Evolutionary conservation across 2,888 invertebrate genomes (phyloP).

Genomic region (Tachina lurida): DNA sequence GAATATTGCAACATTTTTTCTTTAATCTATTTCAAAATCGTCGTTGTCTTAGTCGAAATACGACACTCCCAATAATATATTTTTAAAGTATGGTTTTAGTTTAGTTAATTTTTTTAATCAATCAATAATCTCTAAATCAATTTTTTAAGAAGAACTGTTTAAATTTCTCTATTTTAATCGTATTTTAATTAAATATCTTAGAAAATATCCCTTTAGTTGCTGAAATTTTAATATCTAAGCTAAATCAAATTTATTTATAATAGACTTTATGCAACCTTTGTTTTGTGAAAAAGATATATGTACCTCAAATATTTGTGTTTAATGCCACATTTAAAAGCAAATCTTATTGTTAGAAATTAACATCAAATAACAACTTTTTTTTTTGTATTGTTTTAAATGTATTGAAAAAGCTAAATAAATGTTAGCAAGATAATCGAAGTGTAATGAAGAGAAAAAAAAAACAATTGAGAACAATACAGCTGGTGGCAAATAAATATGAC

Average conservation of each 20-base stretch:
- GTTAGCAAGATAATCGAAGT: neutral
- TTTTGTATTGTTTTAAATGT: neutral
- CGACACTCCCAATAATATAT: no score
- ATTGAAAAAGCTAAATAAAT: neutral
- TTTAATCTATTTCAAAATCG: no score
- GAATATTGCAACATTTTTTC: no score
- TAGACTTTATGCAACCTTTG: neutral
- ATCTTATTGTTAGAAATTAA: conserved; percentile 1
- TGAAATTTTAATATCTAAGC: neutral
- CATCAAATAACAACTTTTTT: neutral
- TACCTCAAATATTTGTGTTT: conserved; percentile 5
- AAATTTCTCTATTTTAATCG: neutral
- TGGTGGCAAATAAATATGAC: neutral
- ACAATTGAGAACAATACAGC: neutral
- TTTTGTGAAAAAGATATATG: neutral
- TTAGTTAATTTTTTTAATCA: neutral
- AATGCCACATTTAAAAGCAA: conserved; percentile 2
- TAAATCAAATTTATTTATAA: conserved; percentile 14
- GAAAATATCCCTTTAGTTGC: neutral
- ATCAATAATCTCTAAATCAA: no score
- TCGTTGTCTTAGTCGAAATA: no score
- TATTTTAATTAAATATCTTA: conserved; percentile 4
- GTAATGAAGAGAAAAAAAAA: neutral
- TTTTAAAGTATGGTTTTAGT: no score
- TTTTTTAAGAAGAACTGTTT: neutral